A percentile compares a stretch with the other conserved stretches of the same genome.
phyloP scores from a whole-genome alignment of 2,797 vertebrate species.

The Picus viridis region DNA sequence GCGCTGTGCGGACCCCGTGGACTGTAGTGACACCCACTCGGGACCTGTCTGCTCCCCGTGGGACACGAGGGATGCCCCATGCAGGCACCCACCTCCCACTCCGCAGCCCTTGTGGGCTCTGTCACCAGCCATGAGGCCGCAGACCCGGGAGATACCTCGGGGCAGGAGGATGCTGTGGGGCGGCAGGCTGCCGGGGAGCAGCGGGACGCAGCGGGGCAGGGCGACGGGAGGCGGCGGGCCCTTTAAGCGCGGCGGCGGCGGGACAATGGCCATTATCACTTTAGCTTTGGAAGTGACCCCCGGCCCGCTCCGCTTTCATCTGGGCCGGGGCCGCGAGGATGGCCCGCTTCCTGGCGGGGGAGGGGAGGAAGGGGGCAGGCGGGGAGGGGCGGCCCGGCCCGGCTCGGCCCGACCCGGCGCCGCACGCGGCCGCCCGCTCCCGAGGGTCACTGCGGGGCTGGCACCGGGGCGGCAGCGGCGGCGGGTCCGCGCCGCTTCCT shows the following conservation, averaged over 20 bases:
- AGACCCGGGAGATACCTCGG: neutral
- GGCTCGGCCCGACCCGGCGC: neutral
- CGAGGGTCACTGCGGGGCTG: constrained; percentile 73
- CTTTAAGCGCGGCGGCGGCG: constrained; percentile 75
- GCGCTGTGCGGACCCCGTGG: neutral
- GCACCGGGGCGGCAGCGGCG: constrained; percentile 43
- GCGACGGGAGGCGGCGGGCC: constrained; percentile 39
- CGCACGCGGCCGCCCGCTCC: constrained; percentile 11
- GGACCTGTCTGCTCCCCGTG: neutral
- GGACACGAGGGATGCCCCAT: neutral
- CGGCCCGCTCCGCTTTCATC: constrained; percentile 80
- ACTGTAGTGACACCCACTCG: neutral
- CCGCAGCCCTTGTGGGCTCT: neutral
- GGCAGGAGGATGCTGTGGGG: neutral
- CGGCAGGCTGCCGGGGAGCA: neutral
- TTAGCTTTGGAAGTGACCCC: constrained; percentile 93
- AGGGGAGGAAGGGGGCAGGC: constrained; percentile 59
- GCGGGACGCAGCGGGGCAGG: neutral
- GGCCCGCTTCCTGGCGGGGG: constrained; percentile 91
- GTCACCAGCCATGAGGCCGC: neutral
- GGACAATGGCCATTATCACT: constrained; percentile 86
- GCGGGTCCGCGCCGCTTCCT: constrained; percentile 52
- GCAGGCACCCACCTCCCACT: neutral
- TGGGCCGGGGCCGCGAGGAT: constrained; percentile 81
- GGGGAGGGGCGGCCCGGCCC: constrained; percentile 9